Evolutionary conservation across 2,888 invertebrate species (phyloP), one percentile per base, ranked within the genome.

Genomic region (Melanostoma mellinum): DNA sequence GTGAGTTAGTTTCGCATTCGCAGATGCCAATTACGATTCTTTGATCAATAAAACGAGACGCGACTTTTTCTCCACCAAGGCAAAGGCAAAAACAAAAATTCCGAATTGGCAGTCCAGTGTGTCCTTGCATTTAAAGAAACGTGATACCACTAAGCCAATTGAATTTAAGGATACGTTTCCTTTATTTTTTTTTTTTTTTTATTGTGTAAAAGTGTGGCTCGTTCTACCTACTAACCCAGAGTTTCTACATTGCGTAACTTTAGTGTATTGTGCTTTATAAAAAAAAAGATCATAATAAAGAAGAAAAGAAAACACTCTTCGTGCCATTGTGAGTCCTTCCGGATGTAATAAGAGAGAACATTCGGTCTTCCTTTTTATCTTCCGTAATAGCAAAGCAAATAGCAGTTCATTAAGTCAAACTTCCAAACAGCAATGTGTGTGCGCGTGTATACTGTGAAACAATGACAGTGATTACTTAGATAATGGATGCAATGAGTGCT

Each of bases 351-450:
- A 67, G 30, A 58, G 46, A 76, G 76, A 30, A 71, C 50, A 71
- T 44, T 53, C 71, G 72, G 53, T 73, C 72, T 52, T 63, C 56
- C 69, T 53, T 38, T 48, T 38, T 63, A 61, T 50, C 71, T 53
- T 69, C 53, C 71, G 71, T 48, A 79, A 75, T 46, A 68, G 74
- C 79, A 84, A 71, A 35, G 74, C 84, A 84, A 84, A 84, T 75
- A 84, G 52, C 38, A 74, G 84, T 84, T 84, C 79, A 84, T 84
- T 84, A 84, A 84, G 84, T 71, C 74, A 84, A 79, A 69, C 69
- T 77, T 74, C 75, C 75, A 63, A 35, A 48, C 32, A 38, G 42
- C 32, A 10, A 58, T 61, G 71, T 65, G 56, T 32, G 56, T 38
- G 44, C 56, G 73, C 42, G 65, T 10, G 50, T 52, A 33, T 20